Percentiles rank a stretch among this genome's conserved stretches.
Evolutionary conservation across 2,888 invertebrate genomes (phyloP).

Genomic region (Urechis unicinctus): DNA sequence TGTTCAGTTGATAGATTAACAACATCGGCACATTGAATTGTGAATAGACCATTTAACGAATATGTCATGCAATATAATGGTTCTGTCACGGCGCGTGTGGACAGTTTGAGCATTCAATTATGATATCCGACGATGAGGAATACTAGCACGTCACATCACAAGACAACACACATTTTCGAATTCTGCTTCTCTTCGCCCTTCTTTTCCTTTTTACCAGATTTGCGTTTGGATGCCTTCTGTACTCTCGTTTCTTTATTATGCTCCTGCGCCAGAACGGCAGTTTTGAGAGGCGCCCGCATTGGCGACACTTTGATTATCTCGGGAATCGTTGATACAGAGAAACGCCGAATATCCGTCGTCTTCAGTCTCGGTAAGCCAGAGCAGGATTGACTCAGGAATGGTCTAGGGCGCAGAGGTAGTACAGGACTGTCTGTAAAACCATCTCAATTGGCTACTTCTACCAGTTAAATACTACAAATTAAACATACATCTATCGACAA

Average conservation of each 20-base stretch:
- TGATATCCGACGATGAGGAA: no score
- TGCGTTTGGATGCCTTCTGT: background rate
- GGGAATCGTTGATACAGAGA: constrained; percentile 21
- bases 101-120: no score
- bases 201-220: background rate
- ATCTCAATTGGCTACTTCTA: no score
- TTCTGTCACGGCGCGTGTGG: no score
- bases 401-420: constrained; percentile 9
- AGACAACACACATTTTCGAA: constrained; percentile 1
- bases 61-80: no score
- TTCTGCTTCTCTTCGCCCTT: background rate
- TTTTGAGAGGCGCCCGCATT: constrained; percentile 11
- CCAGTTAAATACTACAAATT: no score
- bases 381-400: constrained; percentile 1
- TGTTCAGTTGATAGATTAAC: no score
- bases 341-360: background rate
- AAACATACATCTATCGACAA: no score
- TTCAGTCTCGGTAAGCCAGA: background rate
- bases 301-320: constrained; percentile 19
- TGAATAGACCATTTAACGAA: no score
- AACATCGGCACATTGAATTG: no score
- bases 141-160: no score
- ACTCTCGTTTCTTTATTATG: constrained; percentile 7
- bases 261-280: constrained; percentile 9
- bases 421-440: background rate